phyloP scores from a whole-genome alignment of 1,140 invertebrate genomes.

The Magallana angulata region DNA sequence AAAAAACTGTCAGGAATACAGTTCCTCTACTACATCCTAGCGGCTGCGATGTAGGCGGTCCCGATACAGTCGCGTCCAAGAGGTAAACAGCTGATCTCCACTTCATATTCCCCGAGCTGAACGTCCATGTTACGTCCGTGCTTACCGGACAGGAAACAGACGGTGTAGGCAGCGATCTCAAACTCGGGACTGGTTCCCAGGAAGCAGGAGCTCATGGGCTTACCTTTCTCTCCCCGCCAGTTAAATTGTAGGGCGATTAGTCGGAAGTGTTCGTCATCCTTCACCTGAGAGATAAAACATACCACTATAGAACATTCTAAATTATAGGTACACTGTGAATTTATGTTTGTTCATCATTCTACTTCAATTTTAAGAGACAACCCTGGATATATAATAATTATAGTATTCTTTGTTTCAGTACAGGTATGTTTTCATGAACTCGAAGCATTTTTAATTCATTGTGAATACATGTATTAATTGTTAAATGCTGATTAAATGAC shows the following conservation, averaged over 20 bases:
- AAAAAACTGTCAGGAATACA: not conserved
- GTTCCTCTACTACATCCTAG: slow-evolving; percentile 59
- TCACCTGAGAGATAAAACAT: slow-evolving; percentile 57
- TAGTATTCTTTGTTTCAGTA: too few species aligned
- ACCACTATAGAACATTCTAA: not conserved
- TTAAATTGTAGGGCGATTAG: slow-evolving; percentile 77
- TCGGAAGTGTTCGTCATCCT: slow-evolving; percentile 71
- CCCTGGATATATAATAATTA: too few species aligned
- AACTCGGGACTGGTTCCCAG: slow-evolving; percentile 95
- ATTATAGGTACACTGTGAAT: not conserved
- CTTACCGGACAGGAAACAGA: slow-evolving; percentile 70
- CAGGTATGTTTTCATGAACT: too few species aligned
- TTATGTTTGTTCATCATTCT: not conserved
- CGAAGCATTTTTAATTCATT: too few species aligned
- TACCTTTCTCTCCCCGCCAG: slow-evolving; percentile 71
- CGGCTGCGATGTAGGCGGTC: slow-evolving; percentile 73
- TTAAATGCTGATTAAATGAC: too few species aligned
- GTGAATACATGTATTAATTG: too few species aligned
- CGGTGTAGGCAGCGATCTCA: slow-evolving; percentile 93
- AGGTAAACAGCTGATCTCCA: slow-evolving; percentile 71
- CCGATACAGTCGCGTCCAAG: slow-evolving; percentile 68
- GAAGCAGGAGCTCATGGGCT: slow-evolving; percentile 82
- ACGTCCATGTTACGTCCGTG: slow-evolving; percentile 57
- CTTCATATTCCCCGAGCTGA: slow-evolving; percentile 76
- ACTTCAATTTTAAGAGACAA: too few species aligned